A percentile compares a stretch with the other conserved stretches of the same genome.
phyloP scores from a whole-genome alignment of 2,888 invertebrate genomes.

The Hirtodrosophila histrioides region DNA sequence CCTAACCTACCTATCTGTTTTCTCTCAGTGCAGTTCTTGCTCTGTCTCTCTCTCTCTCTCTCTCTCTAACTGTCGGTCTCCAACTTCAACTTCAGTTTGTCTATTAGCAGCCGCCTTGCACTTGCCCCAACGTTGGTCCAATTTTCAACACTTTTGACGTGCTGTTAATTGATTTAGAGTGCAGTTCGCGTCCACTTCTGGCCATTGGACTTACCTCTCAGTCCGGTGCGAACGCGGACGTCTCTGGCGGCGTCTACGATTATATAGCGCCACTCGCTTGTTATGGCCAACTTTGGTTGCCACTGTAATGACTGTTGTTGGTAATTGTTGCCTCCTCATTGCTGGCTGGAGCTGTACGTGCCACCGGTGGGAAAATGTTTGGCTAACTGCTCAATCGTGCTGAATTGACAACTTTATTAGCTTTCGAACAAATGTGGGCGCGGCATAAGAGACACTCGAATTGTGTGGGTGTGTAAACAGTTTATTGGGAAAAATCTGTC shows the following conservation, averaged over 20 bases:
- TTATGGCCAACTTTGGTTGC: conserved; percentile 75
- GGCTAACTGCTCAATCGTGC: conserved; percentile 74
- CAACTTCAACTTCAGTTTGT: conserved; percentile 31
- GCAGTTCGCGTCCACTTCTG: conserved; percentile 48
- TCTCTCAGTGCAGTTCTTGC: not conserved
- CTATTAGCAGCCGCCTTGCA: conserved; percentile 52
- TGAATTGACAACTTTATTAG: conserved; percentile 76
- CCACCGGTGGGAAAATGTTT: conserved; percentile 62
- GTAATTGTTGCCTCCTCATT: conserved; percentile 68
- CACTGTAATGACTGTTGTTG: conserved; percentile 73
- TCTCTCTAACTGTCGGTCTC: not conserved
- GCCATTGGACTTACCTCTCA: conserved; percentile 34
- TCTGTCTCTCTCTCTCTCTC: conserved; percentile 1
- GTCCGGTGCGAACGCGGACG: conserved; percentile 22
- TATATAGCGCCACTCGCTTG: conserved; percentile 75
- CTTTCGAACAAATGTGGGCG: conserved; percentile 46
- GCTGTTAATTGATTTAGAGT: conserved; percentile 80
- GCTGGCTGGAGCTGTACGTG: conserved; percentile 49
- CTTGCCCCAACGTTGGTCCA: conserved; percentile 61
- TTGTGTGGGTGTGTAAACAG: conserved; percentile 28
- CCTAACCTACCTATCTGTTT: conserved; percentile 13
- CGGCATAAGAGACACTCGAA: conserved; percentile 10
- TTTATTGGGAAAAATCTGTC: not conserved
- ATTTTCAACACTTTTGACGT: conserved; percentile 81
- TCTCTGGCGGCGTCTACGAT: conserved; percentile 61